Base-by-base conservation (phyloP, 2,888 invertebrate species). In the Capitulum mitella region DNA sequence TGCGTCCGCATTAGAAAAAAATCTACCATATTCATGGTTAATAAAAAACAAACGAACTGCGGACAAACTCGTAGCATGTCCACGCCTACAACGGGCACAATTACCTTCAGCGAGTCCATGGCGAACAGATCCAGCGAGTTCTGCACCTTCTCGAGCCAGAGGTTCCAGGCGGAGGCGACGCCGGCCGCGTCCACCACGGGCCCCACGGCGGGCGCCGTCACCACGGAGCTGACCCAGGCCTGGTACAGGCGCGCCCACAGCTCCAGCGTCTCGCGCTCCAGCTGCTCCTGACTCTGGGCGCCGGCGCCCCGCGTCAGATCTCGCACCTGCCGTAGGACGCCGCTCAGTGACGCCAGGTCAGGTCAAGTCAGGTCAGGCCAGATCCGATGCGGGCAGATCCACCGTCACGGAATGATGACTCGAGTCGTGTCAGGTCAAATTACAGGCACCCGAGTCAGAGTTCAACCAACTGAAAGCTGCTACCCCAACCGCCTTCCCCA, bases 201-300 rank as follows among this genome's bases (percentile, higher is more conserved):
- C 3, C 82, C 81, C 10, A 78, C 61, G 10, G 77, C 40, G 19
- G 78, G 80, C 10, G 79, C 40, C 12, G 43, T 70, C n/a, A 80
- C 80, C 54, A 80, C 80, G 0, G 81, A 78, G 22, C 77, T 91
- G 86, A 95, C 92, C 94, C 94, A 96, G 80, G 93, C 92, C 86
- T 96, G 94, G 86, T 97, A 97, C 75, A 97, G 89, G 80, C 94
- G 89, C 86, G 97, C 97, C 95, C 96, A 97, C 32, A 98, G 88
- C 85, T 95, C 95, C 61, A 97, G 87, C 1, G 96, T 91, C 86
- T 97, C 95, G 81, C 91, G 90, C 85, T 97, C 97, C 61, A 97
- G 88, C 70, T 70, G 70, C 26, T 37, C 70, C 70, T 70, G 70
- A 12, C 40, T 70, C 80, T 92, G 91, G 46, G 90, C 81, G 34